These are phyloP conservation scores for Alligator sinensis DNA, from an alignment of 2,113 vertebrate species.

Conservation along the genomic window DNA sequence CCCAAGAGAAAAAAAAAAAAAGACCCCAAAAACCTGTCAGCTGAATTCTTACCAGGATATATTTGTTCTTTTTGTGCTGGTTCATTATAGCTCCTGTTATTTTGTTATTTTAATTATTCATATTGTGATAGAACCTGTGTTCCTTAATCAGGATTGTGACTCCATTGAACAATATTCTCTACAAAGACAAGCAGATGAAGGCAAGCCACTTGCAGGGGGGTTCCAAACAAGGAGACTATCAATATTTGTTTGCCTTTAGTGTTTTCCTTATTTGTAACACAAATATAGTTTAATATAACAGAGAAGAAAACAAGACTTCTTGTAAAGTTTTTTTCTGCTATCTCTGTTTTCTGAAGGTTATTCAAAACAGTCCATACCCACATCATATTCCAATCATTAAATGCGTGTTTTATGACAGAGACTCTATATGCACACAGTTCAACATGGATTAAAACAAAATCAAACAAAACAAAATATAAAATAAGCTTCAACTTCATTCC, in stretches of 20 bases:
- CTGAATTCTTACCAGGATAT: background rate
- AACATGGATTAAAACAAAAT: background rate
- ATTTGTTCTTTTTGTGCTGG: background rate
- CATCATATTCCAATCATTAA: background rate
- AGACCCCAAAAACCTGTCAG: background rate
- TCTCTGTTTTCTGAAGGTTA: background rate
- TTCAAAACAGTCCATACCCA: background rate
- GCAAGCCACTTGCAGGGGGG: accelerated
- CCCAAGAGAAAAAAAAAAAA: background rate
- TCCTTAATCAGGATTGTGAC: background rate
- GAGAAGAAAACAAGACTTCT: background rate
- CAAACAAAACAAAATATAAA: background rate
- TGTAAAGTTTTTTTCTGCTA: background rate
- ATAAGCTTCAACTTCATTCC: too few species aligned
- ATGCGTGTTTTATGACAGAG: accelerated
- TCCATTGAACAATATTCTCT: background rate
- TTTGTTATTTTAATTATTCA: background rate
- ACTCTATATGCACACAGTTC: background rate
- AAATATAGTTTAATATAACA: background rate
- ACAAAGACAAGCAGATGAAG: background rate
- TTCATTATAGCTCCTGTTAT: background rate
- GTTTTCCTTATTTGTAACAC: background rate
- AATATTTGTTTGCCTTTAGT: background rate
- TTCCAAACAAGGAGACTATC: background rate
- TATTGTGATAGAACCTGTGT: background rate